phyloP scores from a whole-genome alignment of 2,113 vertebrate species.

The Pluvianellus socialis region DNA sequence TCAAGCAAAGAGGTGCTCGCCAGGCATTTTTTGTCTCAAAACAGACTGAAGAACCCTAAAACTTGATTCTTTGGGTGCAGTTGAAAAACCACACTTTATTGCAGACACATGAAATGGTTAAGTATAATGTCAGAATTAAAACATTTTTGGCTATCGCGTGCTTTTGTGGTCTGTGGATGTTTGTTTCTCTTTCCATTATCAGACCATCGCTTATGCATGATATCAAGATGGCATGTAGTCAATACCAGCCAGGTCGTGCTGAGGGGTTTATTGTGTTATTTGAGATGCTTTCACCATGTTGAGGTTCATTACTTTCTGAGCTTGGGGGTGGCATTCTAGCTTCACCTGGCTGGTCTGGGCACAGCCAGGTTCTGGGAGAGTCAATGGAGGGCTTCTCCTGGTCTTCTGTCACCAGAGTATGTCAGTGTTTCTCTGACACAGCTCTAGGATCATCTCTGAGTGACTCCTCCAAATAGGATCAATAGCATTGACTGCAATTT shows the following conservation, averaged over 20 bases:
- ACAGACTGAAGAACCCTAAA: not conserved
- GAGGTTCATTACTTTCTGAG: not conserved
- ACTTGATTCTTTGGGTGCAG: not conserved
- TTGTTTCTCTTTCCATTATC: not conserved
- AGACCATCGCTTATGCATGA: not conserved
- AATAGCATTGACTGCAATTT: not conserved
- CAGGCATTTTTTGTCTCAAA: not conserved
- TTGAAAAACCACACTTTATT: not conserved
- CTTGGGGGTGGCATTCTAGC: not conserved
- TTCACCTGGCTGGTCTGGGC: not conserved
- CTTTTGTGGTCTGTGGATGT: not conserved
- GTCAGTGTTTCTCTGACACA: not conserved
- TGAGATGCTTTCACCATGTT: not conserved
- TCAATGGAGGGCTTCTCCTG: not conserved
- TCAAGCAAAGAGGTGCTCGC: not conserved
- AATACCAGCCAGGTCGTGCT: not conserved
- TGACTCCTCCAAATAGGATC: not conserved
- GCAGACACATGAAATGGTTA: not conserved
- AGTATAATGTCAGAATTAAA: not conserved
- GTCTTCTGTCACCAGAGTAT: not conserved
- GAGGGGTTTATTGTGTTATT: not conserved
- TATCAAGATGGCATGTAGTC: fast-evolving
- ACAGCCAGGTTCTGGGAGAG: not conserved
- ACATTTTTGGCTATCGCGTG: not conserved
- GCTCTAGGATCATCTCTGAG: not conserved